phyloP scores from a whole-genome alignment of 2,113 vertebrate genomes.

The Pseudorectes ferrugineus region DNA sequence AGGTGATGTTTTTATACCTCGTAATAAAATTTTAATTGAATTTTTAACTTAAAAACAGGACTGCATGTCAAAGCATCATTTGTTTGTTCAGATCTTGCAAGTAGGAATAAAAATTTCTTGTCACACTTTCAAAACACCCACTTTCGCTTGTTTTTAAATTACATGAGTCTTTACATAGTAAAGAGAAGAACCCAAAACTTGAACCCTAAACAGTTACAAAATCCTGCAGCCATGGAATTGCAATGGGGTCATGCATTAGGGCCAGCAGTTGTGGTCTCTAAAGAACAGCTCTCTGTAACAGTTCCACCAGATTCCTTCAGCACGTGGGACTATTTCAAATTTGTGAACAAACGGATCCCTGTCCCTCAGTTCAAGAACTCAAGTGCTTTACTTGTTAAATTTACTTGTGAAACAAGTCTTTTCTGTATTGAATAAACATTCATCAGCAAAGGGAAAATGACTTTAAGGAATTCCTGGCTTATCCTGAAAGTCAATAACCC shows the following conservation, averaged over 20 bases:
- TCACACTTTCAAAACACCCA: not conserved
- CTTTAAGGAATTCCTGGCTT: not conserved
- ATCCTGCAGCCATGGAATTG: fast-evolving
- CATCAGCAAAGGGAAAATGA: not conserved
- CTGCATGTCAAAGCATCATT: not conserved
- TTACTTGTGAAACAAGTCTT: not conserved
- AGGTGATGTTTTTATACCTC: not conserved
- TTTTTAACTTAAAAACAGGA: not conserved
- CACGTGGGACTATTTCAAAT: not conserved
- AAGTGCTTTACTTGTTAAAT: not conserved
- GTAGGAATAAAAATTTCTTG: not conserved
- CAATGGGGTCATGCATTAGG: not conserved
- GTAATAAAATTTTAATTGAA: not conserved
- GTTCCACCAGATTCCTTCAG: not conserved
- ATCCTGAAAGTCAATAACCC: not conserved
- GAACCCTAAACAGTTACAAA: not conserved
- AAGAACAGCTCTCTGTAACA: not conserved
- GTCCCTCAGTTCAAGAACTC: not conserved
- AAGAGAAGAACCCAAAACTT: not conserved
- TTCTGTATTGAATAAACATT: not conserved
- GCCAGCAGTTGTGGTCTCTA: not conserved
- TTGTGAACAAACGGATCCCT: not conserved
- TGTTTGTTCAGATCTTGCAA: not conserved
- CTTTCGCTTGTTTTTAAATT: not conserved
- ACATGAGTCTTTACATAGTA: not conserved